These are phyloP conservation scores for Steinernema hermaphroditum DNA, from an alignment of 2,888 invertebrate genomes.

Conservation along the genomic window DNA sequence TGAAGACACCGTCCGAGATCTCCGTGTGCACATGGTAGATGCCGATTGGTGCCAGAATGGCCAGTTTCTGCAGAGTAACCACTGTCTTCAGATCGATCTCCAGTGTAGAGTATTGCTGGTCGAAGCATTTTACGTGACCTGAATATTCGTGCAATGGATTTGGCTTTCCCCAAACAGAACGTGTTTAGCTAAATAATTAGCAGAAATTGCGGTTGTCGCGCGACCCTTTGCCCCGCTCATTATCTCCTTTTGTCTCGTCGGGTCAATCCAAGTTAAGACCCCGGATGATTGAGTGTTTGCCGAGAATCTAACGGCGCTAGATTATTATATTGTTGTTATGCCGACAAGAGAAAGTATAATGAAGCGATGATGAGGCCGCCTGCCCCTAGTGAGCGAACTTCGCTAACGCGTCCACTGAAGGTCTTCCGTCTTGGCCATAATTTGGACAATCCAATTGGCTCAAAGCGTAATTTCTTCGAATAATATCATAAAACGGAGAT, in stretches of 20 bases:
- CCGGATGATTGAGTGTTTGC: constrained; percentile 22
- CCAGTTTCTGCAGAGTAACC: constrained; percentile 49
- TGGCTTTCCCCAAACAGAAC: constrained; percentile 29
- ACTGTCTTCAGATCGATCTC: constrained; percentile 43
- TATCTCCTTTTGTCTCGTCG: constrained; percentile 22
- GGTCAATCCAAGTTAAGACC: constrained; percentile 30
- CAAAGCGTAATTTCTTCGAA: constrained; percentile 22
- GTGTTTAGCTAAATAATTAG: constrained; percentile 34
- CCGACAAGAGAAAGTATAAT: constrained; percentile 26
- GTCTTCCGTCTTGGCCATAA: neutral
- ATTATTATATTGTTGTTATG: constrained; percentile 22
- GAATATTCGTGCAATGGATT: constrained; percentile 16
- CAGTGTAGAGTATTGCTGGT: constrained; percentile 50
- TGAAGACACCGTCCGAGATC: constrained; percentile 51
- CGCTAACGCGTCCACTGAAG: neutral
- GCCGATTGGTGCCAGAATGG: constrained; percentile 57
- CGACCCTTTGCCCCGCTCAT: neutral
- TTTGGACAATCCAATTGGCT: constrained; percentile 27
- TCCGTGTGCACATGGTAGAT: constrained; percentile 53
- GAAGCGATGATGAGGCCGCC: constrained; percentile 27
- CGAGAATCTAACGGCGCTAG: neutral
- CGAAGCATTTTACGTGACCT: constrained; percentile 41
- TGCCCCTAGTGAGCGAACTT: neutral
- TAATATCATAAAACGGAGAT: neutral
- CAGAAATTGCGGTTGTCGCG: neutral